A percentile compares a stretch with the other conserved stretches of the same genome.
Evolutionary conservation across 1,140 invertebrate genomes (phyloP).

Genomic region (Euglossa dilemma): DNA sequence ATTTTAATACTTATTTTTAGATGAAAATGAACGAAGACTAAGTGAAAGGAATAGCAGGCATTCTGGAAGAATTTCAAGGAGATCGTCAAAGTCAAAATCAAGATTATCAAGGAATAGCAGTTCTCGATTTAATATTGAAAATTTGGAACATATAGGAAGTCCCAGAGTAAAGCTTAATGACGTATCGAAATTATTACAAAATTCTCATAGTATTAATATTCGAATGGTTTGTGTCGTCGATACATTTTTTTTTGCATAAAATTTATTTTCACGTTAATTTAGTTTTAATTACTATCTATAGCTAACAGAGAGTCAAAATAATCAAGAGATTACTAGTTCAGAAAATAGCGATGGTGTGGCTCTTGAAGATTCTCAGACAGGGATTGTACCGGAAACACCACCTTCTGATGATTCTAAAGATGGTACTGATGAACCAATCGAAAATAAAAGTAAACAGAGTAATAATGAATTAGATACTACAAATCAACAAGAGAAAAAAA

Average conservation of each 20-base stretch:
- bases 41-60: slow-evolving; percentile 58
- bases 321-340: neutral
- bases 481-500: neutral
- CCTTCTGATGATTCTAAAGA: slow-evolving; percentile 10
- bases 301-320: slow-evolving; percentile 40
- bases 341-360: neutral
- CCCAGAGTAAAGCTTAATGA: slow-evolving; percentile 75
- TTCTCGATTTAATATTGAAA: slow-evolving; percentile 19
- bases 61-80: slow-evolving; percentile 62
- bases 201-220: slow-evolving; percentile 76
- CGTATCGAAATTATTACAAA: slow-evolving; percentile 74
- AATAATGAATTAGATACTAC: neutral
- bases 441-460: neutral
- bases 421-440: neutral
- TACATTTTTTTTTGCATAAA: neutral
- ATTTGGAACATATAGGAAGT: slow-evolving; percentile 60
- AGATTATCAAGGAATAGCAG: slow-evolving; percentile 46
- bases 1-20: slow-evolving; percentile 8
- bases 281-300: slow-evolving; percentile 13
- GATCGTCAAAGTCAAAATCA: slow-evolving; percentile 60
- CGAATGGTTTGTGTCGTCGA: slow-evolving; percentile 61
- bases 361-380: neutral
- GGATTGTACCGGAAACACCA: slow-evolving; percentile 43
- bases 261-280: neutral
- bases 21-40: slow-evolving; percentile 62